These are phyloP conservation scores for Australoheros facetus DNA, from an alignment of 2,797 vertebrate species.

Conservation along the genomic window DNA sequence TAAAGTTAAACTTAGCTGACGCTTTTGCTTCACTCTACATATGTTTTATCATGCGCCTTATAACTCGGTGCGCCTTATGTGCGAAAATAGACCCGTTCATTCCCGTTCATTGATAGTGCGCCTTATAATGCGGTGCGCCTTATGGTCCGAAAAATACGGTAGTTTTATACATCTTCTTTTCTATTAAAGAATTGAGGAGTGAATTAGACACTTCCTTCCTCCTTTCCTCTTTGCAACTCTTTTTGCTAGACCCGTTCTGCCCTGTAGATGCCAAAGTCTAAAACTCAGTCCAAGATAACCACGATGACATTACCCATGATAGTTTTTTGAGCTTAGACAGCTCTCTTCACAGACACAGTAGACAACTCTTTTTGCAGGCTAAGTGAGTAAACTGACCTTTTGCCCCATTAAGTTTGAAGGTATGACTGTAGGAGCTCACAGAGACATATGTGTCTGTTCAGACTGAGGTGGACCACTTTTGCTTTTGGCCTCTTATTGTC, in stretches of 20 bases:
- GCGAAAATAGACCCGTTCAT: no score
- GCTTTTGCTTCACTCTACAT: no score
- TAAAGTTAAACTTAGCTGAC: no score
- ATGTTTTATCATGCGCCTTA: no score
- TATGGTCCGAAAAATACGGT: no score
- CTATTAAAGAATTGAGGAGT: neutral
- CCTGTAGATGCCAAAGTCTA: neutral
- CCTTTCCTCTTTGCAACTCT: neutral
- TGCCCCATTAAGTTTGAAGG: neutral
- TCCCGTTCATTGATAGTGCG: no score
- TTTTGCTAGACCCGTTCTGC: neutral
- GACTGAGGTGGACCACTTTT: constrained; percentile 8
- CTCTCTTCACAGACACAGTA: neutral
- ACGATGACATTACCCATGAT: neutral
- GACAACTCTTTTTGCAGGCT: neutral
- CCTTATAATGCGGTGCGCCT: no score
- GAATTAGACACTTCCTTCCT: neutral
- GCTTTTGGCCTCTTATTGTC: constrained; percentile 27
- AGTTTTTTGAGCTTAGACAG: neutral
- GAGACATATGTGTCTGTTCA: constrained; percentile 20
- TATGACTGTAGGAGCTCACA: neutral
- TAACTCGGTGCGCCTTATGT: no score
- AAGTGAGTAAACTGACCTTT: neutral
- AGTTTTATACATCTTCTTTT: neutral
- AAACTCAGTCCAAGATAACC: neutral